Percentiles rank a stretch among this genome's conserved stretches.
These are phyloP conservation scores for Oedothorax gibbosus DNA, from an alignment of 1,140 invertebrate species.

Conservation along the genomic window DNA sequence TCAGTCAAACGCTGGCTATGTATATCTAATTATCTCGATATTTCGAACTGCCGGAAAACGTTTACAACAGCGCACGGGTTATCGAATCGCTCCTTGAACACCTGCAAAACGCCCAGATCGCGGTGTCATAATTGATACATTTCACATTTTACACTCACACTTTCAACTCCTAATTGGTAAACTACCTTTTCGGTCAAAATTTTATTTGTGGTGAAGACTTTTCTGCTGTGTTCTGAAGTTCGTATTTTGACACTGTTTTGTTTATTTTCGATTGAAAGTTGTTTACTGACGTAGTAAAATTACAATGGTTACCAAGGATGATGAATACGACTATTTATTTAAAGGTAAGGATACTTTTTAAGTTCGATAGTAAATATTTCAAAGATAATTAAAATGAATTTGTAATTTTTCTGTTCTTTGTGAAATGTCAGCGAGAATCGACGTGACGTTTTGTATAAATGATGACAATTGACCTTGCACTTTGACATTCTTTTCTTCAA, in stretches of 20 bases:
- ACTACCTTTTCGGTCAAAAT: neutral
- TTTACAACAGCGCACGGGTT: conserved; percentile 48
- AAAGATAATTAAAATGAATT: neutral
- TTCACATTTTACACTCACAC: neutral
- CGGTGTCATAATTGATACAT: conserved; percentile 41
- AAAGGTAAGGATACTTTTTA: conserved; percentile 83
- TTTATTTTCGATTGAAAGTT: conserved; percentile 40
- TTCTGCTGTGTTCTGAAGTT: conserved; percentile 7
- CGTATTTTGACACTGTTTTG: conserved; percentile 37
- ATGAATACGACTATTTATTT: conserved; percentile 99
- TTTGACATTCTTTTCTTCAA: too few relatives aligned
- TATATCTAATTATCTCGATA: conserved; percentile 41
- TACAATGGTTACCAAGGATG: conserved; percentile 82
- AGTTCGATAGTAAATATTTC: neutral
- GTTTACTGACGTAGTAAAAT: conserved; percentile 40
- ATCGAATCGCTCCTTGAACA: conserved; percentile 52
- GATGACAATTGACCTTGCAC: conserved; percentile 14
- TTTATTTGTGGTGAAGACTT: neutral
- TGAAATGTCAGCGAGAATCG: neutral
- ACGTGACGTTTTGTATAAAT: conserved; percentile 11
- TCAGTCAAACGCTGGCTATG: conserved; percentile 14
- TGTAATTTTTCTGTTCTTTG: neutral
- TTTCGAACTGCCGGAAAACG: conserved; percentile 42
- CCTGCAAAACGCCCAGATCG: conserved; percentile 58
- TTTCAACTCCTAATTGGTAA: conserved; percentile 14